phyloP scores from a whole-genome alignment of 2,113 vertebrate genomes.

The Cynopterus brachyotis region DNA sequence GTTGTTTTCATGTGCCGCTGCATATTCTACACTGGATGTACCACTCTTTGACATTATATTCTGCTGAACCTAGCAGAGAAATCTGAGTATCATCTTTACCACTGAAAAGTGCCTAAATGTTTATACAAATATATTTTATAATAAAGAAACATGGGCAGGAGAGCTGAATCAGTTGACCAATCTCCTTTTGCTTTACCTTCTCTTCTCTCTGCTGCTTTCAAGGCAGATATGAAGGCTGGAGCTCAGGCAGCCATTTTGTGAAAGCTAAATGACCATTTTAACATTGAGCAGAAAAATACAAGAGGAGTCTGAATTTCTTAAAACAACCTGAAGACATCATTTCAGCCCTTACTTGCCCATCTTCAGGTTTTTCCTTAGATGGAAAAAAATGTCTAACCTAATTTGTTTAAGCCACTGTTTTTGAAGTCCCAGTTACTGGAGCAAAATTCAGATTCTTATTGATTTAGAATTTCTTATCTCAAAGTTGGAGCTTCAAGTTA shows the following conservation, averaged over 20 bases:
- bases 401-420: background rate
- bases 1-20: constrained; percentile 77
- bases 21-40: constrained; percentile 47
- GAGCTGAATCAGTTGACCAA: background rate
- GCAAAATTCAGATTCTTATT: background rate
- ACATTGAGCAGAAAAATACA: background rate
- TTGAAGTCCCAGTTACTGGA: background rate
- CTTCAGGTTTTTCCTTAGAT: background rate
- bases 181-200: background rate
- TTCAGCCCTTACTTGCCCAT: background rate
- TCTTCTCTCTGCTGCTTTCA: background rate
- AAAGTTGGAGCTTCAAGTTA: background rate
- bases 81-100: constrained; percentile 47
- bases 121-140: constrained; percentile 61
- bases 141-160: background rate
- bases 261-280: background rate
- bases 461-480: background rate
- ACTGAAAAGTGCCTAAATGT: constrained; percentile 40
- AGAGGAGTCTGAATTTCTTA: background rate
- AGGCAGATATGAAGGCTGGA: background rate
- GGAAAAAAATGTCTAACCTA: background rate
- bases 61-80: constrained; percentile 63
- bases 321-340: background rate
- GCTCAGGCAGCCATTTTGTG: background rate
- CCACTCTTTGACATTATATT: constrained; percentile 49